These are phyloP conservation scores for Quadroppia sp. DNA, from an alignment of 2,888 invertebrate genomes.

Conservation along the genomic window DNA sequence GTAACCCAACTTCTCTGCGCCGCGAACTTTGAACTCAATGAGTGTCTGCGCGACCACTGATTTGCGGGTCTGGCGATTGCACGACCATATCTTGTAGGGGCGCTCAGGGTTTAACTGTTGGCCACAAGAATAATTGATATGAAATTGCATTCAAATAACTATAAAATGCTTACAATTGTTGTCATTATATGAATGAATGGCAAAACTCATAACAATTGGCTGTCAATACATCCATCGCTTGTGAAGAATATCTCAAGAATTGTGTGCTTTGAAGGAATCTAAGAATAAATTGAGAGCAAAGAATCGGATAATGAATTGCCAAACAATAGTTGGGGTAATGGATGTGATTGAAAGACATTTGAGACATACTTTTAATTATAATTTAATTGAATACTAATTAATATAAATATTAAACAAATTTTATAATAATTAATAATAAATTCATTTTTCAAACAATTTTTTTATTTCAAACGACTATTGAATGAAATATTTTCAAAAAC, in stretches of 20 bases:
- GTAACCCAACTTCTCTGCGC: conserved; percentile 45
- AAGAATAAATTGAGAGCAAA: conserved; percentile 1
- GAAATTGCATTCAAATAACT: background rate
- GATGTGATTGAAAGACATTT: too few species aligned
- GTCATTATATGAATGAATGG: conserved; percentile 33
- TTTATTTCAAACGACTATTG: too few species aligned
- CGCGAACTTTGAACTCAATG: conserved; percentile 46
- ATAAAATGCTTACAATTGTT: conserved; percentile 33
- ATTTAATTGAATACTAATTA: too few species aligned
- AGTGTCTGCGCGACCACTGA: conserved; percentile 48
- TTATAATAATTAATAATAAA: too few species aligned
- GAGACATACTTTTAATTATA: background rate
- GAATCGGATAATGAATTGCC: background rate
- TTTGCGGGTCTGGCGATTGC: conserved; percentile 48
- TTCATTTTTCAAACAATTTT: too few species aligned
- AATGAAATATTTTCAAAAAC: too few species aligned
- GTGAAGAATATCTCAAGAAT: background rate
- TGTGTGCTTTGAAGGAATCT: background rate
- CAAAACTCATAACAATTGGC: conserved; percentile 30
- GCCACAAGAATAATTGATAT: background rate
- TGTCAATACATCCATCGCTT: conserved; percentile 32
- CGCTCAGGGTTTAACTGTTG: conserved; percentile 46
- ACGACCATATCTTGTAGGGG: conserved; percentile 49
- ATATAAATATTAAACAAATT: too few species aligned
- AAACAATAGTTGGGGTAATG: too few species aligned